Conservation (phyloP, 2,888 invertebrate species). For the Rhogogaster chlorosoma region DNA sequence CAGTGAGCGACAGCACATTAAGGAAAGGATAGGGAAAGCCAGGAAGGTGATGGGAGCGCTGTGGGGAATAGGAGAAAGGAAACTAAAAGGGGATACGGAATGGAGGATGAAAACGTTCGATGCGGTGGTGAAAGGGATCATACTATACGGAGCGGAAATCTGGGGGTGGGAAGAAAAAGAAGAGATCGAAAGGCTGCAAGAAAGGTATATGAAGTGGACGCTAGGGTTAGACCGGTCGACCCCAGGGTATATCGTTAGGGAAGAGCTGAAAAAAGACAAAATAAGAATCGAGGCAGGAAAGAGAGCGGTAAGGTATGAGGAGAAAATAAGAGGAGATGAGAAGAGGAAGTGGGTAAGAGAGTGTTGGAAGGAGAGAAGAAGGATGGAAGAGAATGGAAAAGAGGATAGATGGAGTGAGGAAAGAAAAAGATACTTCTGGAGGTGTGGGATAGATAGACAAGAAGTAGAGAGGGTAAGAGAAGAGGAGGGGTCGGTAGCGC, state of each 20-base stretch:
- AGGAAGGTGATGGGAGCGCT: conserved; percentile 36
- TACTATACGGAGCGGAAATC: too few relatives aligned
- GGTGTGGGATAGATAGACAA: conserved; percentile 48
- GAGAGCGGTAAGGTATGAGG: too few relatives aligned
- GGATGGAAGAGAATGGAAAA: not conserved
- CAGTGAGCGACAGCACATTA: not conserved
- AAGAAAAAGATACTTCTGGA: conserved; percentile 45
- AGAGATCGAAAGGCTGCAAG: conserved; percentile 37
- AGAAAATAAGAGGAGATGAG: not conserved
- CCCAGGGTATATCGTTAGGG: too few relatives aligned
- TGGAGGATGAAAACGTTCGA: conserved; percentile 41
- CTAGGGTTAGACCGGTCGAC: conserved; percentile 41
- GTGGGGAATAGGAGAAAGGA: conserved; percentile 49
- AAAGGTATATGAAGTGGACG: conserved; percentile 49
- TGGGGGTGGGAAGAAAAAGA: too few relatives aligned
- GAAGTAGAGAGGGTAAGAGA: conserved; percentile 52
- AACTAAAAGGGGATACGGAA: conserved; percentile 26
- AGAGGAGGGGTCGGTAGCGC: conserved; percentile 3
- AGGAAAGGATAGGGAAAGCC: conserved; percentile 43
- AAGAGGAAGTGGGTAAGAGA: not conserved
- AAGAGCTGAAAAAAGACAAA: too few relatives aligned
- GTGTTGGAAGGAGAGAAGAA: conserved; percentile 20
- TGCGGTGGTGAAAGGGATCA: conserved; percentile 27
- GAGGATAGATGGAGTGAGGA: conserved; percentile 36
- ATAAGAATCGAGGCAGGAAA: too few relatives aligned